Evolutionary conservation across 2,888 invertebrate species (phyloP).

Genomic region (Drosophila hamatofila): DNA sequence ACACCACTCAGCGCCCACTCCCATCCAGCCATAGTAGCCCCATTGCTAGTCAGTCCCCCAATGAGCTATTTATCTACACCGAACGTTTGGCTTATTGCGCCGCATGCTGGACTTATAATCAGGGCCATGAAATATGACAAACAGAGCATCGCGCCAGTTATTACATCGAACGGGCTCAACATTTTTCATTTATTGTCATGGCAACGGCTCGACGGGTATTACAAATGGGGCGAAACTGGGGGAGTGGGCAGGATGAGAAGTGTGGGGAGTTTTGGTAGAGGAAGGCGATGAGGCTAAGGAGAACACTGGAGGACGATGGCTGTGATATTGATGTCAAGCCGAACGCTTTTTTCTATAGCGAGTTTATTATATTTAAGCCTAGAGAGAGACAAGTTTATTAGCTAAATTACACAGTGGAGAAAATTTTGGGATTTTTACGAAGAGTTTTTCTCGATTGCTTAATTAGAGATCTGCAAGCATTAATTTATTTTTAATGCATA

Average conservation of each 20-base stretch:
- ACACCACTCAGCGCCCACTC: background rate
- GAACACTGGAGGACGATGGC: background rate
- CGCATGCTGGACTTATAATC: slow-evolving; percentile 52
- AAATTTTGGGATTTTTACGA: background rate
- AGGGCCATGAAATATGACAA: slow-evolving; percentile 70
- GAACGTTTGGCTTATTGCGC: slow-evolving; percentile 47
- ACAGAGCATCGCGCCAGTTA: slow-evolving; percentile 68
- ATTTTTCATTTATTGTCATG: slow-evolving; percentile 75
- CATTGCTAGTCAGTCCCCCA: slow-evolving; percentile 7
- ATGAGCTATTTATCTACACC: slow-evolving; percentile 54
- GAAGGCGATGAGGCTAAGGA: background rate
- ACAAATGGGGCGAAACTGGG: slow-evolving; percentile 4
- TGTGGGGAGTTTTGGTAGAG: too few relatives aligned
- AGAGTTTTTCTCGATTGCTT: too few relatives aligned
- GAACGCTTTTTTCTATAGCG: background rate
- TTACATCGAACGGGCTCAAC: slow-evolving; percentile 75
- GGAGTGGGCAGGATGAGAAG: background rate
- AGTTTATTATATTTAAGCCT: background rate
- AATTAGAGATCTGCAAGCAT: too few relatives aligned
- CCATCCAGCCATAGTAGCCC: slow-evolving; percentile 7
- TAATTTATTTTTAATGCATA: too few relatives aligned
- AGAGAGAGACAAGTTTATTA: background rate
- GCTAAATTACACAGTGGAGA: background rate
- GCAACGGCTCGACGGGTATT: slow-evolving; percentile 31
- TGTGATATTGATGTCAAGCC: slow-evolving; percentile 6